A percentile compares a stretch with the other conserved stretches of the same genome.
These are phyloP conservation scores for Antheraea mylitta DNA, from an alignment of 1,140 invertebrate genomes.

Conservation along the genomic window DNA sequence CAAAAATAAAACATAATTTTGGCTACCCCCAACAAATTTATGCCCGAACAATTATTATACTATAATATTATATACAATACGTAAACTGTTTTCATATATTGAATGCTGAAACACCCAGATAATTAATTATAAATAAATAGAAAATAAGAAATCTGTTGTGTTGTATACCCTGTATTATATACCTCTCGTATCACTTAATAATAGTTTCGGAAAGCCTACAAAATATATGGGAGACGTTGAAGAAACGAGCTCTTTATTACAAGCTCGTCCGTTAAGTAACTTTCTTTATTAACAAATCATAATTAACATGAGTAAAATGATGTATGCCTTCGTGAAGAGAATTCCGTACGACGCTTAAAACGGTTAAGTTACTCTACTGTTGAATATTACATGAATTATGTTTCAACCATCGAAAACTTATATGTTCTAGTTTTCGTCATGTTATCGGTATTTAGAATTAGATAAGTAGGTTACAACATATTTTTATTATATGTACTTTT, in stretches of 20 bases:
- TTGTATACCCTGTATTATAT: too few species aligned
- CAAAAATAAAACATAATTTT: too few species aligned
- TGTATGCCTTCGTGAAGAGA: background rate
- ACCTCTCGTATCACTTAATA: too few species aligned
- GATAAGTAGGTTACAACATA: background rate
- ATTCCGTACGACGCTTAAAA: background rate
- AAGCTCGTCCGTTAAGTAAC: background rate
- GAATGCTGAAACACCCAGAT: too few species aligned
- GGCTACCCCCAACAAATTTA: too few species aligned
- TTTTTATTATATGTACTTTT: background rate
- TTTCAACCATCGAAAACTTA: background rate
- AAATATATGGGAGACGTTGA: background rate
- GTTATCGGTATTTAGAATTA: background rate
- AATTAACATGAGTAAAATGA: background rate
- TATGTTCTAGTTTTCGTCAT: background rate
- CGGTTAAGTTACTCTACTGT: background rate
- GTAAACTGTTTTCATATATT: too few species aligned
- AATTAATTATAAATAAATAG: too few species aligned
- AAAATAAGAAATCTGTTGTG: too few species aligned
- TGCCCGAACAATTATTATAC: too few species aligned
- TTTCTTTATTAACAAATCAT: background rate
- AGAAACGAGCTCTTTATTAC: background rate
- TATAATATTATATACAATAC: too few species aligned
- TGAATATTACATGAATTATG: background rate
- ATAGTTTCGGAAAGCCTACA: background rate